Conservation (phyloP, 2,888 invertebrate species). For the Acrobeloides nanus region DNA sequence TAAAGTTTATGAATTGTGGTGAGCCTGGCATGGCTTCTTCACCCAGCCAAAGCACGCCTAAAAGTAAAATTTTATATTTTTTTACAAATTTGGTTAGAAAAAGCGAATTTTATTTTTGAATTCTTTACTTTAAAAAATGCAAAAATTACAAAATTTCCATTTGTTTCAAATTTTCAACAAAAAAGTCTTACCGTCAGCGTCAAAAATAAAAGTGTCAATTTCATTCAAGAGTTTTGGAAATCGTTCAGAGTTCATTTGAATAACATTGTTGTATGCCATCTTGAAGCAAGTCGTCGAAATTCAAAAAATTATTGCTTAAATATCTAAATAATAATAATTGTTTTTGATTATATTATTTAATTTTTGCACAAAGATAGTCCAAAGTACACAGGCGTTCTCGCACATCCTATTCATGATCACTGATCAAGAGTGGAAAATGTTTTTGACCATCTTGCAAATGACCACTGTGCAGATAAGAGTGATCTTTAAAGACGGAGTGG, state of each 20-base stretch:
- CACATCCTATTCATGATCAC: no score
- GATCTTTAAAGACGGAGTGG: no score
- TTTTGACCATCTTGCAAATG: no score
- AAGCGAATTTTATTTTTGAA: not conserved
- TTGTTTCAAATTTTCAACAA: not conserved
- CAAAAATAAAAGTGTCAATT: constrained; percentile 51
- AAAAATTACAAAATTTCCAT: not conserved
- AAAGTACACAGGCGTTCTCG: no score
- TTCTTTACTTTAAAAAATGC: constrained; percentile 1
- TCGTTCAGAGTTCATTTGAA: constrained; percentile 14
- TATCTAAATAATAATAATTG: no score
- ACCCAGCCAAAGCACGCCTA: constrained; percentile 49
- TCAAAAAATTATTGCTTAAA: no score
- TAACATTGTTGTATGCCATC: no score
- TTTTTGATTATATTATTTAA: no score
- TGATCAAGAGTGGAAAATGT: no score
- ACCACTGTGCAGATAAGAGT: no score
- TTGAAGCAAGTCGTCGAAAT: no score
- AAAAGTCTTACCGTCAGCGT: constrained; percentile 42
- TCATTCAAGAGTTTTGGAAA: constrained; percentile 30
- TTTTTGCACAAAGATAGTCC: no score
- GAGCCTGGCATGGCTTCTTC: constrained; percentile 43
- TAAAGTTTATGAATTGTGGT: constrained; percentile 36
- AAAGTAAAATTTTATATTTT: constrained; percentile 7
- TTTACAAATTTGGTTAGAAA: not conserved